Evolutionary conservation across 1,140 invertebrate genomes (phyloP), one percentile per base, ranked within the genome.

Genomic region (Euwallacea similis): DNA sequence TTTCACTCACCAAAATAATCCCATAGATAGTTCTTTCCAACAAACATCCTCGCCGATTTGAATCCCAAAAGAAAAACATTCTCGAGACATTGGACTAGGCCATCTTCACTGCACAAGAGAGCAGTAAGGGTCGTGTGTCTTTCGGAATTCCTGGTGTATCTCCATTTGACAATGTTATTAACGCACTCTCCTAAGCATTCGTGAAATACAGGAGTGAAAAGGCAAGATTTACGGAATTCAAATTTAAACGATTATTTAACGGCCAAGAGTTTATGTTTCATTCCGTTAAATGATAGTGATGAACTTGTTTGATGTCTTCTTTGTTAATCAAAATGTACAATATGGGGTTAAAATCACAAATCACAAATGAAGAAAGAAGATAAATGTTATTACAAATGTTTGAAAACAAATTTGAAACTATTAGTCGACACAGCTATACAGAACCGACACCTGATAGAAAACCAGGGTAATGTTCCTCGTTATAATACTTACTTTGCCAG

Each of bases 121-220:
- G 93, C 90, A 13, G 97, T 98, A 42, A 98, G 83, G n/a, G 93
- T 94, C 44, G 91, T 88, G 80, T 97, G 94, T 72, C 93, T 90
- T 72, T 90, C 89, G 7, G 88, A 86, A 75, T 90, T 91, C 13
- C 88, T 86, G 68, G 89, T 85, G 78, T 96, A 96, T 80, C 95
- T 96, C 87, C 96, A 96, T 85, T 99, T 99, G 0, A 99, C 95
- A 74, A 99, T 93, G 11, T 91, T 93, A 84, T 98, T 99, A 0
- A 99, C 95, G 76, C 95, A 92, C 83, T 98, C 95, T 63, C 92
- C 92, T 91, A 84, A 80, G 69, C 11, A 63, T 33, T 33, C 4
- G 21, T 33, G 21, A 33, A 33, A 33, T 33, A 33, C 21, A 1
- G 21, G 4, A 33, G 21, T 33, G 21, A 33, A 33, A 33, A 33